A percentile compares a stretch with the other conserved stretches of the same genome.
These are phyloP conservation scores for Empis livida DNA, from an alignment of 2,888 invertebrate species.

Conservation along the genomic window DNA sequence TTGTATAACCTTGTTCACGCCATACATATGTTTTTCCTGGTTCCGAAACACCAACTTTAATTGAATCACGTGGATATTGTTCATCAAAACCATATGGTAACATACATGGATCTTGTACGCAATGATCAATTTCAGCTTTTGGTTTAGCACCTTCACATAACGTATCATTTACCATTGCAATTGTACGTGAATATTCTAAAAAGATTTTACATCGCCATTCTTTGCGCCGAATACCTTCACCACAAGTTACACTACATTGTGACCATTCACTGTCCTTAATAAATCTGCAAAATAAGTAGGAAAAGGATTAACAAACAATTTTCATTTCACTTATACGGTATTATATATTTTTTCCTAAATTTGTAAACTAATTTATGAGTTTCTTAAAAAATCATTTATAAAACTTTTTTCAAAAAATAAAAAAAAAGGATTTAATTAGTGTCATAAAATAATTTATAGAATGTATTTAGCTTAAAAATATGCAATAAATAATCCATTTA, in stretches of 20 bases:
- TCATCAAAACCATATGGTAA: constrained; percentile 45
- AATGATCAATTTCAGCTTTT: constrained; percentile 64
- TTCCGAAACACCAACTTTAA: constrained; percentile 56
- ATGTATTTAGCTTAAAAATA: no score
- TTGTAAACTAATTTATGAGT: no score
- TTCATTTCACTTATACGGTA: no score
- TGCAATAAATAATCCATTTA: no score
- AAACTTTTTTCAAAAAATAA: no score
- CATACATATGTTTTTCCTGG: constrained; percentile 76
- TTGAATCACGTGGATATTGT: constrained; percentile 33
- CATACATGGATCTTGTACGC: constrained; percentile 65
- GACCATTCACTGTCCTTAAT: constrained; percentile 83
- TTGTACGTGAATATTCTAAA: constrained; percentile 79
- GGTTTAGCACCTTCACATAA: constrained; percentile 82
- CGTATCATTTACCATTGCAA: constrained; percentile 74
- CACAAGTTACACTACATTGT: constrained; percentile 82
- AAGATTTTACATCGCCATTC: constrained; percentile 91
- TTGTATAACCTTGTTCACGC: constrained; percentile 80
- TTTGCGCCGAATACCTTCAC: constrained; percentile 74
- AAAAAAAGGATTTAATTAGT: no score
- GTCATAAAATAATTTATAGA: no score
- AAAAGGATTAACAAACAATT: no score
- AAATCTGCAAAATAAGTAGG: constrained; percentile 49
- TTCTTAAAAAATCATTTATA: no score
- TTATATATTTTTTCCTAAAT: no score